A percentile compares a stretch with the other conserved stretches of the same genome.
Evolutionary conservation across 2,797 vertebrate species (phyloP).

Genomic region (Pteropus rufus): DNA sequence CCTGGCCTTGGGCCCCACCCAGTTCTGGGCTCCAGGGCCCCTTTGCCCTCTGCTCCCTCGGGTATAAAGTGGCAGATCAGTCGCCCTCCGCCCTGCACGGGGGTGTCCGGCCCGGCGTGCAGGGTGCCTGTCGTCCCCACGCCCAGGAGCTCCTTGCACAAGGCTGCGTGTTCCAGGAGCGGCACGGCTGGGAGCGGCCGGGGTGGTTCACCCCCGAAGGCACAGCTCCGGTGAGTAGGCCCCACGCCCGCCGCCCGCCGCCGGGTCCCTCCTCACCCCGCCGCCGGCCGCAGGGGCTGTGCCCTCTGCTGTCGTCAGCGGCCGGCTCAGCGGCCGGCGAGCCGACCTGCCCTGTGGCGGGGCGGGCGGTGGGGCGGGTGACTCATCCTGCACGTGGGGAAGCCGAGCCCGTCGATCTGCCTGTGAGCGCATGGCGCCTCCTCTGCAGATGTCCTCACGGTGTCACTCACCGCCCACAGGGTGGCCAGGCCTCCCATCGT

Average conservation of each 20-base stretch:
- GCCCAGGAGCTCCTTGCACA: conserved; percentile 88
- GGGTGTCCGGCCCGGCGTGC: fast-evolving
- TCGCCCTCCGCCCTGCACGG: fast-evolving
- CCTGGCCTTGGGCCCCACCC: not conserved
- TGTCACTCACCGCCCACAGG: fast-evolving
- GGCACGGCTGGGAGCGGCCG: conserved; percentile 96
- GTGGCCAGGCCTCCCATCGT: not conserved
- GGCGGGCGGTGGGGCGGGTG: fast-evolving
- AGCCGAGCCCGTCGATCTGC: fast-evolving
- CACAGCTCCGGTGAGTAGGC: conserved; percentile 87
- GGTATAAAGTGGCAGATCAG: fast-evolving
- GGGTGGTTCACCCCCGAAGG: conserved; percentile 92
- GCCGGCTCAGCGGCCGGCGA: no score
- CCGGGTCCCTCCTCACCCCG: no score
- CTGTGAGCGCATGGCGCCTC: fast-evolving
- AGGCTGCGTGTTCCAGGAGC: conserved; percentile 96
- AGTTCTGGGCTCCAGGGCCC: fast-evolving
- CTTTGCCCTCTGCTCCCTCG: fast-evolving
- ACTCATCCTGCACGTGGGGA: fast-evolving
- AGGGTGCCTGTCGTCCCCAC: not conserved
- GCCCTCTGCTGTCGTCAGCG: fast-evolving
- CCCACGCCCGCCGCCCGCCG: fast-evolving
- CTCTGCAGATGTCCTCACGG: not conserved
- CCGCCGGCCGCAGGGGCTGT: fast-evolving
- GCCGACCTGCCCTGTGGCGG: no score